These are phyloP conservation scores for Dreissena rostriformis DNA, from an alignment of 1,140 invertebrate species.

Conservation along the genomic window DNA sequence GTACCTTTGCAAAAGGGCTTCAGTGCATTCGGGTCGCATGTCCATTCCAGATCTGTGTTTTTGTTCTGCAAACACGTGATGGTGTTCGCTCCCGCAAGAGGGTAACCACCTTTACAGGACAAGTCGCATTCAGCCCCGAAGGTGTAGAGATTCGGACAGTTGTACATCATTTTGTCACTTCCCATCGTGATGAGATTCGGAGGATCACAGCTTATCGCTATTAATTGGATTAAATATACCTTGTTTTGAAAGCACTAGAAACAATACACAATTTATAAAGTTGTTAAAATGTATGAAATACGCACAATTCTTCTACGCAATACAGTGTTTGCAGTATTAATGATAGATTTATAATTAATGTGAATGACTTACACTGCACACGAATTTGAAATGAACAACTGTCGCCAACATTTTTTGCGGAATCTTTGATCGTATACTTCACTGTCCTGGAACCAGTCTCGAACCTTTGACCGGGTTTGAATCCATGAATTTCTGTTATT, in stretches of 20 bases:
- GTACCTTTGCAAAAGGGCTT: constrained; percentile 41
- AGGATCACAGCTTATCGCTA: constrained; percentile 13
- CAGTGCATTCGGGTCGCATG: neutral
- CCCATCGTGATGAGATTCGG: constrained; percentile 4
- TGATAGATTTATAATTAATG: too few species aligned
- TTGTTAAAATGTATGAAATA: too few species aligned
- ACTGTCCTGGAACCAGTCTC: constrained; percentile 26
- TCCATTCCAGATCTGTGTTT: constrained; percentile 12
- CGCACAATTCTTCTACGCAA: too few species aligned
- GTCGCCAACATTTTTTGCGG: neutral
- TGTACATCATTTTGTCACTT: constrained; percentile 26
- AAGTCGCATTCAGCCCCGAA: constrained; percentile 31
- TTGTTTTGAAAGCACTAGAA: neutral
- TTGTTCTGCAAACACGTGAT: constrained; percentile 10
- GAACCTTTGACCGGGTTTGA: constrained; percentile 23
- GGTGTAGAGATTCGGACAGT: constrained; percentile 25
- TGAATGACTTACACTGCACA: constrained; percentile 35
- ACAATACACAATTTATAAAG: neutral
- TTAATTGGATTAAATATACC: neutral
- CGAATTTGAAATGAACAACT: constrained; percentile 16
- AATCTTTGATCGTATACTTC: constrained; percentile 23
- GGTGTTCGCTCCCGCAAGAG: constrained; percentile 8
- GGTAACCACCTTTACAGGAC: constrained; percentile 31
- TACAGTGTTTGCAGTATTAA: too few species aligned
- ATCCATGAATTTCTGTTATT: constrained; percentile 27